These are phyloP conservation scores for Leuctra nigra DNA, from an alignment of 2,888 invertebrate genomes.

Conservation along the genomic window DNA sequence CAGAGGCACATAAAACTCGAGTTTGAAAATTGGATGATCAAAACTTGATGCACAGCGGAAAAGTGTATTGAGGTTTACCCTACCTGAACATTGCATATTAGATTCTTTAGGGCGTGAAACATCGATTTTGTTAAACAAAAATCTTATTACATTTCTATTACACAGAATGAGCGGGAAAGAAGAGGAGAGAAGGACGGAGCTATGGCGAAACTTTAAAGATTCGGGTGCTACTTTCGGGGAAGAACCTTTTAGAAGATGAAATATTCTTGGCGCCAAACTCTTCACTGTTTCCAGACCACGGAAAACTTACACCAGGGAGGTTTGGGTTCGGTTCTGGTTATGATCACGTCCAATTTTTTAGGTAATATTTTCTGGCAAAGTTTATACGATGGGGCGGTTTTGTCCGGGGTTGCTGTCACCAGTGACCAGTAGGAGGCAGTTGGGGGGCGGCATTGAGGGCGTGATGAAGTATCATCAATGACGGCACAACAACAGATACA, in stretches of 20 bases:
- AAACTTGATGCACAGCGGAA: background rate
- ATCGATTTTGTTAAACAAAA: conserved; percentile 11
- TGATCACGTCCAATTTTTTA: conserved; percentile 16
- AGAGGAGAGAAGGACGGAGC: conserved; percentile 6
- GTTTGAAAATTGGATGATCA: conserved; percentile 1
- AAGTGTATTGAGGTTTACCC: background rate
- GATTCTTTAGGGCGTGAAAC: background rate
- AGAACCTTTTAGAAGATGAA: conserved; percentile 17
- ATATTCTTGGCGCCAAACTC: conserved; percentile 17
- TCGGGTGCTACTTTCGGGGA: background rate
- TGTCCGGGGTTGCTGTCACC: conserved; percentile 9
- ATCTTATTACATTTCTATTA: conserved; percentile 18
- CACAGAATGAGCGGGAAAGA: conserved; percentile 5
- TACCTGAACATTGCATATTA: conserved; percentile 15
- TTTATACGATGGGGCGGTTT: conserved; percentile 3
- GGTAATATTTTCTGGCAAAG: conserved; percentile 14
- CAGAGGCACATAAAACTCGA: background rate
- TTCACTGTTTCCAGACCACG: conserved; percentile 6
- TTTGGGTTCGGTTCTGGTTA: conserved; percentile 12
- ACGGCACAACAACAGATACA: conserved; percentile 15
- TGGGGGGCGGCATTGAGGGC: background rate
- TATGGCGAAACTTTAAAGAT: conserved; percentile 4
- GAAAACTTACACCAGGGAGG: conserved; percentile 6
- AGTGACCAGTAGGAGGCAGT: background rate
- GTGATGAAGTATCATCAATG: conserved; percentile 6